A percentile compares a stretch with the other conserved stretches of the same genome.
Evolutionary conservation across 2,113 vertebrate species (phyloP).

Genomic region (Tragelaphus strepsiceros): DNA sequence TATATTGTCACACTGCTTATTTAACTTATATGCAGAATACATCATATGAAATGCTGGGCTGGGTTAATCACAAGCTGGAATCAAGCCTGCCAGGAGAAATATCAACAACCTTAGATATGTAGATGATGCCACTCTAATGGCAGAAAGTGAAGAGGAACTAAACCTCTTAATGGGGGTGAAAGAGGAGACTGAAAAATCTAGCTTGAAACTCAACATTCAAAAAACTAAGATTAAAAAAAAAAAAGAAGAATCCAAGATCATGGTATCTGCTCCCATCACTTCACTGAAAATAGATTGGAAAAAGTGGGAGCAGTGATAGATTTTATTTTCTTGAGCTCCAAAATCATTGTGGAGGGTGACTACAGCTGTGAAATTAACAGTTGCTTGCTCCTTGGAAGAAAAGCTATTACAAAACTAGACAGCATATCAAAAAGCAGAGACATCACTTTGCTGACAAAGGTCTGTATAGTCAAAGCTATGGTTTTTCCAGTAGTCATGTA

Average conservation of each 20-base stretch:
- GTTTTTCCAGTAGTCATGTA: background rate
- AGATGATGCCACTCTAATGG: background rate
- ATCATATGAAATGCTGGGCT: background rate
- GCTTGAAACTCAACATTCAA: background rate
- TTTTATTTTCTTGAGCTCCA: background rate
- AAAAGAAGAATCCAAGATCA: background rate
- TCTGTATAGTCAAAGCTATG: background rate
- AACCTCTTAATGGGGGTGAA: background rate
- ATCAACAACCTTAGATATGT: background rate
- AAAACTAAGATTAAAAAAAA: background rate
- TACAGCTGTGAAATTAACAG: background rate
- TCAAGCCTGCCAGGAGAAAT: background rate
- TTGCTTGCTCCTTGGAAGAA: background rate
- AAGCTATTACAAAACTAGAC: background rate
- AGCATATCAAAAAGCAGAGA: background rate
- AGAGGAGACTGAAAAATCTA: background rate
- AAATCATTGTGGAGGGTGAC: background rate
- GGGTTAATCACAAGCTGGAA: background rate
- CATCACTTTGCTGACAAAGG: background rate
- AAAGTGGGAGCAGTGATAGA: background rate
- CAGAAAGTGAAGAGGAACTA: background rate
- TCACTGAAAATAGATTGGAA: background rate
- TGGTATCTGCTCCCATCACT: background rate
- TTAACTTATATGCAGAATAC: background rate
- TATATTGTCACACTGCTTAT: background rate